Conservation (phyloP, 1,140 invertebrate species). For the Brachionus calyciflorus region DNA sequence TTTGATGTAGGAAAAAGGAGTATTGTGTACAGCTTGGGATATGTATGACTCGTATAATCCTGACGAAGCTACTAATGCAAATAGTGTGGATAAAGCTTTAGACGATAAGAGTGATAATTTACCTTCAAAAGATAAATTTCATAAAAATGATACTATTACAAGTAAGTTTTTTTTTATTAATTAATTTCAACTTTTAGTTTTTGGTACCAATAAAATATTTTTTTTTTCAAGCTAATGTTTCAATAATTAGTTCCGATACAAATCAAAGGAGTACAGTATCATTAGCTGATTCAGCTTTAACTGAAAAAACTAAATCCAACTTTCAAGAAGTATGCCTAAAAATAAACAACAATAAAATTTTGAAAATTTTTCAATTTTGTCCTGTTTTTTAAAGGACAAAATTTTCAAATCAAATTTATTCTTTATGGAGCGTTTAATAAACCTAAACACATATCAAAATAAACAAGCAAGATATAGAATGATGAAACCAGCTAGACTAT, state of each 20-base stretch:
- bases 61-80: constrained; percentile 50
- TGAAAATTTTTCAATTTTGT: background rate
- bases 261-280: constrained; percentile 4
- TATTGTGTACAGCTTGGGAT: constrained; percentile 56
- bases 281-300: background rate
- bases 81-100: constrained; percentile 48
- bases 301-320: background rate
- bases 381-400: constrained; percentile 53
- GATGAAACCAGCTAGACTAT: background rate
- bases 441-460: constrained; percentile 58
- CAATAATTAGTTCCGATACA: constrained; percentile 3
- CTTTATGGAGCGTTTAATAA: constrained; percentile 58
- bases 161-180: too few relatives aligned
- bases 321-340: background rate
- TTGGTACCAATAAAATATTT: background rate
- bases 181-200: too few relatives aligned
- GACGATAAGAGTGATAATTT: constrained; percentile 51
- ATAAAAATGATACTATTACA: too few relatives aligned
- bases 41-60: constrained; percentile 58
- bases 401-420: constrained; percentile 54
- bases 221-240: background rate
- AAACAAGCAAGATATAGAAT: constrained; percentile 57
- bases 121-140: constrained; percentile 42
- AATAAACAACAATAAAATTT: background rate
- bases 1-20: constrained; percentile 52